Percentiles rank a stretch among this genome's conserved stretches.
phyloP scores from a whole-genome alignment of 2,888 invertebrate genomes.

The Ernsta delagoae region DNA sequence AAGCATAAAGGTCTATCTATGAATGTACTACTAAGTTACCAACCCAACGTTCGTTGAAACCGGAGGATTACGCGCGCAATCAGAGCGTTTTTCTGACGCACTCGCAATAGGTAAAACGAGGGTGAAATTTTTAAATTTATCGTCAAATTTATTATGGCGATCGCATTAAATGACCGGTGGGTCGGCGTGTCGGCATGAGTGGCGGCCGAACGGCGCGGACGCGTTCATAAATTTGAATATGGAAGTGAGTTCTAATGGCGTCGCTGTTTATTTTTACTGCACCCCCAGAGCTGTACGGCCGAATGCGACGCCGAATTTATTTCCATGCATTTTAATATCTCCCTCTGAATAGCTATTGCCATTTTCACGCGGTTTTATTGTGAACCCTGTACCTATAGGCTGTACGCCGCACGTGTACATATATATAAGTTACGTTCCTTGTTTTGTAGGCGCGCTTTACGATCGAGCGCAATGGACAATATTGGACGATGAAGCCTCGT shows the following conservation, averaged over 20 bases:
- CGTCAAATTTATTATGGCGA: conserved; percentile 72
- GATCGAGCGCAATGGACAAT: conserved; percentile 68
- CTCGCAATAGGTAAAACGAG: conserved; percentile 56
- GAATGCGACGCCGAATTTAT: conserved; percentile 86
- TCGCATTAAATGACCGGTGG: conserved; percentile 65
- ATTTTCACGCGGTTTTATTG: conserved; percentile 83
- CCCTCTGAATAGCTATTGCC: conserved; percentile 84
- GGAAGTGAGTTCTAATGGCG: conserved; percentile 86
- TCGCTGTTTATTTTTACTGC: conserved; percentile 86
- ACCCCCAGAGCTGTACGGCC: conserved; percentile 82
- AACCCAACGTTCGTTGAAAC: conserved; percentile 22
- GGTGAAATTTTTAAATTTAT: conserved; percentile 75
- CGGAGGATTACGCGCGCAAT: conserved; percentile 35
- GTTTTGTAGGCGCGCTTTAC: conserved; percentile 74
- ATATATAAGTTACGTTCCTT: conserved; percentile 57
- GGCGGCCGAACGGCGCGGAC: conserved; percentile 61
- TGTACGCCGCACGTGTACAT: conserved; percentile 42
- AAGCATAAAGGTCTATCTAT: not conserved
- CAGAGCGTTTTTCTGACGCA: conserved; percentile 40
- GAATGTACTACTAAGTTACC: not conserved
- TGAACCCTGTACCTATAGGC: conserved; percentile 60
- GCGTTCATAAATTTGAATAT: conserved; percentile 85
- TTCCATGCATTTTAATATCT: conserved; percentile 85
- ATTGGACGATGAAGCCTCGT: conserved; percentile 70
- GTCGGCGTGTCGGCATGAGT: conserved; percentile 51